Percentiles rank a stretch among this genome's conserved stretches.
Conservation (phyloP, 2,797 vertebrate genomes). For the Aeoliscus strigatus region DNA sequence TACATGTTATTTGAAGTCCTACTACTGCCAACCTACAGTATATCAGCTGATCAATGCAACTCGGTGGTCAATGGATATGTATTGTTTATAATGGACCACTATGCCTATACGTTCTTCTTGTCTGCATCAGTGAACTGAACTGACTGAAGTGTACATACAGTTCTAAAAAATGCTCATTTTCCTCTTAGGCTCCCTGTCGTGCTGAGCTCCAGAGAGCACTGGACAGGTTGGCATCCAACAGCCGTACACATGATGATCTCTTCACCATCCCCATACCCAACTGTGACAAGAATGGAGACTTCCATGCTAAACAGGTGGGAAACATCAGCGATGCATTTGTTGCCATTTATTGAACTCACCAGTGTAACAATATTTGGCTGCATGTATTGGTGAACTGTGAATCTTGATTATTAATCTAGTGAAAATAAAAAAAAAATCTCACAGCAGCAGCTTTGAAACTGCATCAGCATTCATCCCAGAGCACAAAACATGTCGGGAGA, state of each 20-base stretch:
- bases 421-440: conserved; percentile 40
- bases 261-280: conserved; percentile 91
- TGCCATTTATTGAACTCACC: conserved; percentile 8
- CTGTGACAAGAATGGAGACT: conserved; percentile 91
- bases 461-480: conserved; percentile 38
- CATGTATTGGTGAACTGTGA: conserved; percentile 18
- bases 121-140: too few species aligned
- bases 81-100: too few species aligned
- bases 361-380: conserved; percentile 3
- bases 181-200: conserved; percentile 83
- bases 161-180: not conserved
- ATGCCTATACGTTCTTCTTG: too few species aligned
- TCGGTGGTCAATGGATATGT: too few species aligned
- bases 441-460: conserved; percentile 24
- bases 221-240: conserved; percentile 84
- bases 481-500: conserved; percentile 33
- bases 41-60: too few species aligned
- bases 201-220: conserved; percentile 86
- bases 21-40: too few species aligned
- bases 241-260: conserved; percentile 87
- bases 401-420: conserved; percentile 23
- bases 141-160: too few species aligned
- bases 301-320: conserved; percentile 89
- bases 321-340: conserved; percentile 4
- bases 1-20: too few species aligned